phyloP scores from a whole-genome alignment of 2,113 vertebrate genomes.

The Gavialis gangeticus region DNA sequence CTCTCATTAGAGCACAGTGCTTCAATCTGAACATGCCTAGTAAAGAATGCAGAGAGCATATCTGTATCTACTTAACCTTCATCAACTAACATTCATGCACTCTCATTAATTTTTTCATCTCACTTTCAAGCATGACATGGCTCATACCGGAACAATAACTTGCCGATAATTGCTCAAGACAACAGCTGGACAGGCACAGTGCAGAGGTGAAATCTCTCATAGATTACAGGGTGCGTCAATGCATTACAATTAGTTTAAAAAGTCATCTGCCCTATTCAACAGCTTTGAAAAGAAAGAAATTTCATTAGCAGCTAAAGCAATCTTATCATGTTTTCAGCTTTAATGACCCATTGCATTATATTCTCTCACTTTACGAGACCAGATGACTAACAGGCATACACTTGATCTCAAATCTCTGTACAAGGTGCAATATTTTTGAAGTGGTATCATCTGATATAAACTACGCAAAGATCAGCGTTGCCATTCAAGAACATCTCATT shows the following conservation, averaged over 20 bases:
- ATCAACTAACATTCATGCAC: slow-evolving; percentile 76
- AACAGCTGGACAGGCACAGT: slow-evolving; percentile 82
- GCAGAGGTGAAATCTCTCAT: slow-evolving; percentile 77
- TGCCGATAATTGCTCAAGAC: slow-evolving; percentile 81
- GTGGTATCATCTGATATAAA: slow-evolving; percentile 47
- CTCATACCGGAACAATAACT: slow-evolving; percentile 77
- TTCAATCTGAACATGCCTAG: slow-evolving; percentile 53
- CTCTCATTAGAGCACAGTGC: slow-evolving; percentile 71
- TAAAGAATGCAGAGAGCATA: slow-evolving; percentile 69
- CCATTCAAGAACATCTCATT: slow-evolving; percentile 66
- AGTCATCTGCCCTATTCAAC: slow-evolving; percentile 66
- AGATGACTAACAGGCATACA: neutral
- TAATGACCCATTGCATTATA: neutral
- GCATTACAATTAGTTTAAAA: slow-evolving; percentile 80
- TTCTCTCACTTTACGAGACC: slow-evolving; percentile 16
- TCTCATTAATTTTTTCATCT: slow-evolving; percentile 81
- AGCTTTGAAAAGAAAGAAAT: slow-evolving; percentile 68
- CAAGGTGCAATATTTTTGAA: slow-evolving; percentile 55
- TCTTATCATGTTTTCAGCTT: slow-evolving; percentile 50
- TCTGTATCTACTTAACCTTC: slow-evolving; percentile 82
- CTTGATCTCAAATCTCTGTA: neutral
- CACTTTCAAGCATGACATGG: slow-evolving; percentile 78
- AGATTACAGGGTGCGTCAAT: slow-evolving; percentile 72
- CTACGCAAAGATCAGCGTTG: slow-evolving; percentile 60
- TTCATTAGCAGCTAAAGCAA: slow-evolving; percentile 57